These are phyloP conservation scores for Ceratitis capitata DNA, from an alignment of 1,140 invertebrate genomes.

Conservation along the genomic window DNA sequence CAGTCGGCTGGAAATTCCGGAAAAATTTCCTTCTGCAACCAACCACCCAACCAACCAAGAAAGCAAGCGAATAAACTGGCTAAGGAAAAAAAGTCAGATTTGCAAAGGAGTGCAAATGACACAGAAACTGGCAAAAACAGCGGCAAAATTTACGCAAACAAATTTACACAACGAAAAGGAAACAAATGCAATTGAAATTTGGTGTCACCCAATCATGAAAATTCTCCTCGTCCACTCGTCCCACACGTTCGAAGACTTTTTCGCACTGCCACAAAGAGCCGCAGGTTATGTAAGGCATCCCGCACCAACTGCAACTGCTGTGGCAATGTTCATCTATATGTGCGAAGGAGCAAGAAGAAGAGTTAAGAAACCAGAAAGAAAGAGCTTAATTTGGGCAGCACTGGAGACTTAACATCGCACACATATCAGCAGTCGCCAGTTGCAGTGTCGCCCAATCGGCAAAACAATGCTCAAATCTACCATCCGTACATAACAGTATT, in stretches of 20 bases:
- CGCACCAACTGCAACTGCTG: not conserved
- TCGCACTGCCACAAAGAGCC: no score
- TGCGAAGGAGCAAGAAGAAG: not conserved
- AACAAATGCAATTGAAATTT: slow-evolving; percentile 34
- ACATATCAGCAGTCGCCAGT: no score
- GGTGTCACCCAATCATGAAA: not conserved
- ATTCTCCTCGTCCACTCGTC: not conserved
- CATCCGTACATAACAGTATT: no score
- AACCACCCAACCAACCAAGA: not conserved
- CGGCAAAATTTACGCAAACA: slow-evolving; percentile 28
- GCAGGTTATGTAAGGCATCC: not conserved
- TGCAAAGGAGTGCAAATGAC: not conserved
- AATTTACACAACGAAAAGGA: slow-evolving; percentile 32
- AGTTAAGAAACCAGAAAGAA: no score
- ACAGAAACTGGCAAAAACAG: slow-evolving; percentile 16
- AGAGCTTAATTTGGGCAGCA: no score
- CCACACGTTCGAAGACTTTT: no score
- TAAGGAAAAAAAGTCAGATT: not conserved
- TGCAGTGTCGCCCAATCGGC: no score
- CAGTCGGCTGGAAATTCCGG: slow-evolving; percentile 22
- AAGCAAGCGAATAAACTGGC: not conserved
- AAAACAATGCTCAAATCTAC: no score
- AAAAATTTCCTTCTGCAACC: slow-evolving; percentile 11
- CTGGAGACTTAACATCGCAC: no score
- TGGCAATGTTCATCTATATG: not conserved